Evolutionary conservation across 2,888 invertebrate genomes (phyloP).

Genomic region (Barypeithes pellucidus): DNA sequence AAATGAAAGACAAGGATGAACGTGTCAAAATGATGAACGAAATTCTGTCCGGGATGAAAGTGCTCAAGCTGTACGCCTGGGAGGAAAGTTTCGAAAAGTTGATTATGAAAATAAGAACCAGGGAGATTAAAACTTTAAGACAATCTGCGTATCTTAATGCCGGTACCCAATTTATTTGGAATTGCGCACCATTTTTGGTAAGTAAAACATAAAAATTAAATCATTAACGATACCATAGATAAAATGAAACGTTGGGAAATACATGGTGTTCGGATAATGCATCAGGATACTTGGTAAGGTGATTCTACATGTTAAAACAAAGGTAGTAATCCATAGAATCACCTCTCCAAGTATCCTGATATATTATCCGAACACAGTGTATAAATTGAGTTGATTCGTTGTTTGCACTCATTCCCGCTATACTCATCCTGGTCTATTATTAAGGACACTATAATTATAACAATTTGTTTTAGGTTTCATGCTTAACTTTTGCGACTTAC

Average conservation of each 20-base stretch:
- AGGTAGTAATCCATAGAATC: no score
- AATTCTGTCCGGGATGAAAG: conserved; percentile 75
- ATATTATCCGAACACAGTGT: no score
- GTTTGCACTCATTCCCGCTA: no score
- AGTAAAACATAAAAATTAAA: conserved; percentile 48
- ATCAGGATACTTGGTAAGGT: no score
- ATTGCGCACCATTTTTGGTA: conserved; percentile 77
- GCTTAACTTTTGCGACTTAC: conserved; percentile 67
- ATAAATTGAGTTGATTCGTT: no score
- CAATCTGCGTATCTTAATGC: conserved; percentile 74
- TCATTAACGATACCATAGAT: background rate
- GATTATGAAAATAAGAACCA: conserved; percentile 73
- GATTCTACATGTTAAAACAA: no score
- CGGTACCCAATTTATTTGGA: conserved; percentile 76
- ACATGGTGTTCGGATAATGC: no score
- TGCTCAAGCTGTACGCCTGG: conserved; percentile 78
- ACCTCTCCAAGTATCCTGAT: no score
- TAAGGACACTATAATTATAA: no score
- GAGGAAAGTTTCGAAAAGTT: conserved; percentile 75
- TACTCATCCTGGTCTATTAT: no score
- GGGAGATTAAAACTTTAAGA: conserved; percentile 74
- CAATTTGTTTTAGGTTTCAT: conserved; percentile 59
- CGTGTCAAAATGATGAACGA: conserved; percentile 75
- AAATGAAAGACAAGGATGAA: conserved; percentile 74
- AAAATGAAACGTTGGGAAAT: background rate